Base-by-base conservation (phyloP, 2,888 invertebrate genomes). In the Microchrysa polita region DNA sequence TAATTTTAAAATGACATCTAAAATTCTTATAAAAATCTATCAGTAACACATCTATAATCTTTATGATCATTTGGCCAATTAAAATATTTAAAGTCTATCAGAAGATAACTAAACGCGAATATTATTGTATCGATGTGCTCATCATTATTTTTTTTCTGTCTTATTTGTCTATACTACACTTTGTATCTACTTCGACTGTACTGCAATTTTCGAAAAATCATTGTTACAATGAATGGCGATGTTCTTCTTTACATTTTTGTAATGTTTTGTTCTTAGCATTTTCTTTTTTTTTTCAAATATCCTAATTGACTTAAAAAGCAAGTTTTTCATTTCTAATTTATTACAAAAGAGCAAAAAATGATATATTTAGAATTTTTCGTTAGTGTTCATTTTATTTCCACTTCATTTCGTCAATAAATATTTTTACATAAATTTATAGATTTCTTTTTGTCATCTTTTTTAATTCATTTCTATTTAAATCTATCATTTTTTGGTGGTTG, bases 281-380 rank as follows among this genome's bases (percentile, higher is more conserved):
- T 34, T 73, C 53, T 52, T 63, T 73, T 52, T 20, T 73, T 34
- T 34, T 34, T 42, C 40, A 73, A 53, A 73, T 73, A 73, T 73
- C 61, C 73, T 73, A 73, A 73, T 73, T 73, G 73, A 73, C 73
- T 73, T 73, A 73, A 73, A 72, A 73, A 69, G 69, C 69, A 69
- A 69, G 55, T 69, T 34, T 69, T 57, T n/a, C n/a, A n/a, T n/a
- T n/a, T 55, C 40, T 55, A 65, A 65, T 65, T 65, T 55, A 69
- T 69, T 69, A 69, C 69, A 69, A 69, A 69, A 69, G 69, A 69
- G 69, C 69, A 69, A 69, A 69, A 65, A 69, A 69, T 69, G 69
- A 69, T 69, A 69, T 69, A 69, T 69, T 69, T 69, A 69, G 69
- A 69, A 69, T 69, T 69, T 67, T 69, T 69, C 57, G 69, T 69